Evolutionary conservation across 2,113 vertebrate genomes (phyloP).

Genomic region (Tichodroma muraria): DNA sequence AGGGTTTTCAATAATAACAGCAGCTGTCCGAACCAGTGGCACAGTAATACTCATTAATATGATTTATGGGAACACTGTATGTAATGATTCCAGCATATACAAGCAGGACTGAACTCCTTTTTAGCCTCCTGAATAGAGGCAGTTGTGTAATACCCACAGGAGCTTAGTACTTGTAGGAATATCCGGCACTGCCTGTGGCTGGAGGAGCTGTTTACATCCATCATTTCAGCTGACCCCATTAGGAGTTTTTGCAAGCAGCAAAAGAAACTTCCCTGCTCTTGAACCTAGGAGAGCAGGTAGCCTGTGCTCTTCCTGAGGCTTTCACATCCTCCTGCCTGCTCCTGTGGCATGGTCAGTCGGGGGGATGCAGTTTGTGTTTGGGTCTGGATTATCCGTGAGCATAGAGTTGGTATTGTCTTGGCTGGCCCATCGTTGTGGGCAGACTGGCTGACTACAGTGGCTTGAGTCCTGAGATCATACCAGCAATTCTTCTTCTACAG

Average conservation of each 20-base stretch:
- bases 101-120: conserved; percentile 56
- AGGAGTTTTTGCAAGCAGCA: background rate
- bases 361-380: background rate
- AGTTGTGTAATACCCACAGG: conserved; percentile 29
- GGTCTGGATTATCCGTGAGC: conserved; percentile 24
- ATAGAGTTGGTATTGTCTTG: conserved; percentile 40
- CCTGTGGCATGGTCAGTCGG: background rate
- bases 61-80: conserved; percentile 39
- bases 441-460: conserved; percentile 63
- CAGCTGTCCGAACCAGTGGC: background rate
- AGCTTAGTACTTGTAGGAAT: conserved; percentile 19
- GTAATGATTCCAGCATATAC: conserved; percentile 52
- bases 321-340: background rate
- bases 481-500: conserved; percentile 62
- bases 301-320: background rate
- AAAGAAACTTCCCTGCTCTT: background rate
- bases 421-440: conserved; percentile 55
- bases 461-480: conserved; percentile 60
- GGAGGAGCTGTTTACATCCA: conserved; percentile 20
- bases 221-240: conserved; percentile 19
- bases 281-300: background rate
- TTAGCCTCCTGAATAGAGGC: conserved; percentile 48
- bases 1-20: conserved; percentile 47
- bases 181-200: conserved; percentile 30
- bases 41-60: conserved; percentile 26